Evolutionary conservation across 64 coral and sea anemone species (phyloP).

Genomic region (Astreopora myriophthalma): DNA sequence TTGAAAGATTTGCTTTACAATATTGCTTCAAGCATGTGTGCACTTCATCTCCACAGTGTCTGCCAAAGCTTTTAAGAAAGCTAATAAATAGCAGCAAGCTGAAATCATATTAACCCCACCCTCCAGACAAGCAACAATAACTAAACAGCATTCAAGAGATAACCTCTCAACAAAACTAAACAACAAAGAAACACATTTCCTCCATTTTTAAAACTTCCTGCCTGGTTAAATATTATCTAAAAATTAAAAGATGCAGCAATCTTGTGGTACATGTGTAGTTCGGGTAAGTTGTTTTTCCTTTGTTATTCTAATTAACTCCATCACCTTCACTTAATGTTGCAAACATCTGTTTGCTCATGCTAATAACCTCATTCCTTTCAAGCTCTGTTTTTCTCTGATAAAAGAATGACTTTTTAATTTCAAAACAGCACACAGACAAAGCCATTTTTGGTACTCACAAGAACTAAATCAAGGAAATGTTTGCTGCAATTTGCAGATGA

Average conservation of each 20-base stretch:
- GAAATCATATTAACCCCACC: neutral
- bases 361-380: neutral
- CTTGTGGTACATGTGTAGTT: conserved; percentile 27
- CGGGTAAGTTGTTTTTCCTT: neutral
- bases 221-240: neutral
- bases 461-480: neutral
- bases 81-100: neutral
- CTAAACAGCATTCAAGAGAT: neutral
- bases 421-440: neutral
- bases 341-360: conserved; percentile 19
- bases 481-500: neutral
- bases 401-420: neutral
- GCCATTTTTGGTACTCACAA: too few species aligned
- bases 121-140: neutral
- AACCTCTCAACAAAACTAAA: neutral
- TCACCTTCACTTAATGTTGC: conserved; percentile 16
- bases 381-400: neutral
- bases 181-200: conserved; percentile 14
- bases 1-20: neutral
- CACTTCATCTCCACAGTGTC: neutral
- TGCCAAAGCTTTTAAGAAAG: conserved; percentile 14
- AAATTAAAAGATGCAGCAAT: neutral
- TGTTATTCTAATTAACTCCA: neutral
- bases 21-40: neutral
- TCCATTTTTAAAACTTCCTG: neutral